Base-by-base conservation (phyloP, 2,888 invertebrate genomes). In the Smittia aterrima region DNA sequence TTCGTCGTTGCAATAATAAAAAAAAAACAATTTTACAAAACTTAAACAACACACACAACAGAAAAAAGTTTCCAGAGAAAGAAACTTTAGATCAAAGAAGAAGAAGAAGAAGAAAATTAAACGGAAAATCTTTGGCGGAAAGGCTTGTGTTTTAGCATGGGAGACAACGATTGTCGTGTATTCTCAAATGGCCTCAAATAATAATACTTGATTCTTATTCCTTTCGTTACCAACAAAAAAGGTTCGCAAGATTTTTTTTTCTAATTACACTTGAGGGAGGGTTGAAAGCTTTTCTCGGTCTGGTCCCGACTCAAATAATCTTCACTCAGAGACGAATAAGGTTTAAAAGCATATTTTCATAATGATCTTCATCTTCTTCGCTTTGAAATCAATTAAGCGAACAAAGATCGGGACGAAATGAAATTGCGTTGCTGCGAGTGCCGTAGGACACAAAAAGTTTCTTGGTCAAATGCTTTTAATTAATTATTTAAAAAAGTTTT, bases 81-180 rank as follows among this genome's bases (percentile, higher is more conserved):
- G 18, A 58, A 58, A 18, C 58, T 22, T 58, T 3, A 20, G 22
- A 6, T 47, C 22, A 58, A 58, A 22, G 13, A 58, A 18, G 58
- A 58, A 58, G 18, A 58, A 4, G 22, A 58, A 58, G 18, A 47
- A 58, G 58, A 58, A 11, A 58, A 6, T 6, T 6, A 58, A 58
- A n/a, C 47, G 58, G 22, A 58, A 58, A 58, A 58, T 6, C n/a
- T n/a, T n/a, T 58, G 18, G 22, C 58, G 18, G 18, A 58, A 58
- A 58, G 18, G 58, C 22, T n/a, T 58, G 58, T 58, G 58, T 58
- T 58, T 22, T 47, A 16, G 13, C 20, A 6, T 18, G 58, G 22
- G 18, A 22, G 58, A 58, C 18, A 58, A 58, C 58, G 18, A 58
- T 58, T 58, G 58, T 58, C 58, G 58, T 58, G 58, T 58, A 58